Conservation (phyloP, 2,797 vertebrate genomes). For the Rallus crepitans region DNA sequence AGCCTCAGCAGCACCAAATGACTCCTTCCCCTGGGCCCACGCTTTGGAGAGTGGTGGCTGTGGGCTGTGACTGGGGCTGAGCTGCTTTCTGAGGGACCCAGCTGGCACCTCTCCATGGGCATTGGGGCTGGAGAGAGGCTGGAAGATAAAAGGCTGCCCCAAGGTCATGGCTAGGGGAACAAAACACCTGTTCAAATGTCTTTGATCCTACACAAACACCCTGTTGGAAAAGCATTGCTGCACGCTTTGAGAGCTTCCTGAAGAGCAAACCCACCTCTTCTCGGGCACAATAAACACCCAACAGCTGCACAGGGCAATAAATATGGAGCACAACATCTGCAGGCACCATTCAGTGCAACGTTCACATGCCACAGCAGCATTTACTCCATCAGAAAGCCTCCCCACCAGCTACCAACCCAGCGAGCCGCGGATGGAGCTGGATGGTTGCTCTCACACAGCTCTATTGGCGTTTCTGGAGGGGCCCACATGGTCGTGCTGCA, state of each 20-base stretch:
- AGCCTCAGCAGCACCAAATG: not conserved
- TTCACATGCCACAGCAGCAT: fast-evolving
- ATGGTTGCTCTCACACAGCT: fast-evolving
- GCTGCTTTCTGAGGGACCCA: fast-evolving
- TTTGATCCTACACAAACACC: not conserved
- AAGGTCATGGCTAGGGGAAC: not conserved
- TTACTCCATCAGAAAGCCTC: not conserved
- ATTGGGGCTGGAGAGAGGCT: not conserved
- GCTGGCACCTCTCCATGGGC: not conserved
- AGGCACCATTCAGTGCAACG: not conserved
- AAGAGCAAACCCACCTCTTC: not conserved
- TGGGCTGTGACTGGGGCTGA: not conserved
- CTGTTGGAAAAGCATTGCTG: not conserved
- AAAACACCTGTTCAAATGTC: not conserved
- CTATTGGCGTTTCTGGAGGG: fast-evolving
- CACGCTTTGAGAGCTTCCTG: not conserved
- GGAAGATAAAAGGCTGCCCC: not conserved
- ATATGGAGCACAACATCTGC: not conserved
- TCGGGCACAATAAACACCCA: not conserved
- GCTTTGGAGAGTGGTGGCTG: not conserved
- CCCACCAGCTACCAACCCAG: fast-evolving
- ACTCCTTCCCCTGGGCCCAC: not conserved
- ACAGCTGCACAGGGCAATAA: not conserved
- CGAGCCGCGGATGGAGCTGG: not conserved
- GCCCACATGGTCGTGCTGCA: fast-evolving